Evolutionary conservation across 2,797 vertebrate genomes (phyloP), one percentile per base, ranked within the genome.

Genomic region (Toxotes lorentzi): DNA sequence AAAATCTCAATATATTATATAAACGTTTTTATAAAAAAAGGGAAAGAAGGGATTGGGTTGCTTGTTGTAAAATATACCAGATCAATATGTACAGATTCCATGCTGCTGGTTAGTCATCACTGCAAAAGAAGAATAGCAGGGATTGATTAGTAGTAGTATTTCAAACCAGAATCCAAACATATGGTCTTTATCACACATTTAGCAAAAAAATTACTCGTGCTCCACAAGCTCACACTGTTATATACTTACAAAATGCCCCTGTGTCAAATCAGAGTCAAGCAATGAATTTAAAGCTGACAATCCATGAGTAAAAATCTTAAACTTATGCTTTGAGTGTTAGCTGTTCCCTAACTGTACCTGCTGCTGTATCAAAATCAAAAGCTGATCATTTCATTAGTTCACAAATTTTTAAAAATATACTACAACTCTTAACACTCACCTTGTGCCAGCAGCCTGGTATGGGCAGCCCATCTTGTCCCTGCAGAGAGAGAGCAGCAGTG

Each of bases 381-480:
- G 19, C 50, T 41, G 11, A 76, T 57, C 4, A 63, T 40, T 64
- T 50, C 1, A 78, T 84, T 58, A 78, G 56, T 87, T 35, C 45
- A 60, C 27, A 45, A 51, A 59, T 58, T 21, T 45, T 14, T 0
- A 61, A 81, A 64, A 63, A 56, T 32, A 5, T 24, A 30, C 43
- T 45, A 2, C 23, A 66, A 19, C 14, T 65, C 3, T 67, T 51
- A 8, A 54, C 65, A 58, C 93, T 87, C 76, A 99, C 97, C 97
- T 99, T 98, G 83, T 99, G 97, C 98, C 96, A 99, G 92, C 98
- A 99, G 92, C 97, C 97, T 83, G 97, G 96, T 93, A 99, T 96
- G 2, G 98, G 98, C 84, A 99, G 91, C 78, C 98, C 98, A 0
- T 99, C 98, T 2, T 96, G 96, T 73, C 97, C 98, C 98, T 99